Evolutionary conservation across 2,797 vertebrate species (phyloP).

Genomic region (Tapera naevia): DNA sequence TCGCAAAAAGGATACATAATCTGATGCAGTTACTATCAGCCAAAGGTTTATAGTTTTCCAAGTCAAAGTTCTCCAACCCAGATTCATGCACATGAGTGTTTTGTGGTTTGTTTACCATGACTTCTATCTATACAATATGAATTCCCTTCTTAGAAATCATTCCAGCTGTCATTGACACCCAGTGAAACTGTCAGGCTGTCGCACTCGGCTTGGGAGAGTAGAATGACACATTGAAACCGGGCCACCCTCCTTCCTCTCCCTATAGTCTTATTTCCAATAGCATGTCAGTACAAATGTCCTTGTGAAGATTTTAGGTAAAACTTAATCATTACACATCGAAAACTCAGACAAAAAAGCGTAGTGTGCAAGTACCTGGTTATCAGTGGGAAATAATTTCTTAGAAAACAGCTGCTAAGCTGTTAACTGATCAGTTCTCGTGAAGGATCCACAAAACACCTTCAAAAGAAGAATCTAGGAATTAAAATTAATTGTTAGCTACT

Average conservation of each 20-base stretch:
- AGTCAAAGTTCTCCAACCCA: neutral
- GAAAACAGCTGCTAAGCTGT: neutral
- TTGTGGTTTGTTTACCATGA: neutral
- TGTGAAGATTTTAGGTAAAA: neutral
- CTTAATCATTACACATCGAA: neutral
- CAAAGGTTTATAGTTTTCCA: neutral
- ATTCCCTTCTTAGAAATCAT: neutral
- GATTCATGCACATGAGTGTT: accelerated
- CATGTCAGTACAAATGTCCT: neutral
- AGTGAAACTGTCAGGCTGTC: neutral
- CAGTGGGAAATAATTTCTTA: neutral
- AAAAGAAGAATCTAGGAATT: neutral
- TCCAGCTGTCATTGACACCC: neutral
- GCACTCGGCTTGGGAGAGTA: neutral
- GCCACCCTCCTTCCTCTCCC: neutral
- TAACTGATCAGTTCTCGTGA: neutral
- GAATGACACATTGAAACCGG: neutral
- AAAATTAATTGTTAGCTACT: neutral
- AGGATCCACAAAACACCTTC: neutral
- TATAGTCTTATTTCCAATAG: neutral
- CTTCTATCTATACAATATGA: neutral
- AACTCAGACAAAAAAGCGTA: neutral
- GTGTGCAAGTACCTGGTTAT: neutral
- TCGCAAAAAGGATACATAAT: neutral
- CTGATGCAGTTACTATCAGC: neutral